phyloP scores from a whole-genome alignment of 2,797 vertebrate genomes.

The Eospalax fontanierii region DNA sequence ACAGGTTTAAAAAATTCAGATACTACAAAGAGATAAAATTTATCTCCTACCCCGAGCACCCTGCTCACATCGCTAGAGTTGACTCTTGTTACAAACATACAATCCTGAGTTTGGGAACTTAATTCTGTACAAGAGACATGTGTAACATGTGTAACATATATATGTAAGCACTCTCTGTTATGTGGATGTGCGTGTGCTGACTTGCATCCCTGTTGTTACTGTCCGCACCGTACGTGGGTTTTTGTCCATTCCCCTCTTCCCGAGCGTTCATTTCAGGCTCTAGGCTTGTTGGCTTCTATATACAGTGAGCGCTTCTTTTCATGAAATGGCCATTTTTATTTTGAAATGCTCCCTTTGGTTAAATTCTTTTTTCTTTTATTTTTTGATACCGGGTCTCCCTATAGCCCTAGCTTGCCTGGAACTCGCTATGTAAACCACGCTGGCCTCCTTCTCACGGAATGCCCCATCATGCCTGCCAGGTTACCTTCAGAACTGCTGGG shows the following conservation, averaged over 20 bases:
- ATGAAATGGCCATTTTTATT: constrained; percentile 42
- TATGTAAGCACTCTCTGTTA: not conserved
- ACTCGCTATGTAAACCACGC: no score
- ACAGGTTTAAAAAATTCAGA: not conserved
- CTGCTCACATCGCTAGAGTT: not conserved
- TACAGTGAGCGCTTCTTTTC: not conserved
- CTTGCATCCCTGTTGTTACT: not conserved
- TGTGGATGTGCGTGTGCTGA: not conserved
- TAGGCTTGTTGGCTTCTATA: not conserved
- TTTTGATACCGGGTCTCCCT: no score
- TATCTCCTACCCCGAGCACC: not conserved
- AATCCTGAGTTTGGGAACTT: not conserved
- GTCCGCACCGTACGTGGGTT: accelerated
- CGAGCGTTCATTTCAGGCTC: not conserved
- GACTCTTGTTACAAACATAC: not conserved
- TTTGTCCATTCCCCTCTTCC: not conserved
- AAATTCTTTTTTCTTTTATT: not conserved
- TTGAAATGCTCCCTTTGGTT: not conserved
- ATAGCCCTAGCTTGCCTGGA: no score
- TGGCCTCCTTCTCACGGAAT: no score
- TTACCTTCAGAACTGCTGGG: not conserved
- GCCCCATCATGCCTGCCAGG: no score
- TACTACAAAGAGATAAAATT: not conserved
- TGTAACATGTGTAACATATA: no score
- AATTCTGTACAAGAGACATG: not conserved